Evolutionary conservation across 2,797 vertebrate species (phyloP), one percentile per base, ranked within the genome.

Genomic region (Pipistrellus pipistrellus): DNA sequence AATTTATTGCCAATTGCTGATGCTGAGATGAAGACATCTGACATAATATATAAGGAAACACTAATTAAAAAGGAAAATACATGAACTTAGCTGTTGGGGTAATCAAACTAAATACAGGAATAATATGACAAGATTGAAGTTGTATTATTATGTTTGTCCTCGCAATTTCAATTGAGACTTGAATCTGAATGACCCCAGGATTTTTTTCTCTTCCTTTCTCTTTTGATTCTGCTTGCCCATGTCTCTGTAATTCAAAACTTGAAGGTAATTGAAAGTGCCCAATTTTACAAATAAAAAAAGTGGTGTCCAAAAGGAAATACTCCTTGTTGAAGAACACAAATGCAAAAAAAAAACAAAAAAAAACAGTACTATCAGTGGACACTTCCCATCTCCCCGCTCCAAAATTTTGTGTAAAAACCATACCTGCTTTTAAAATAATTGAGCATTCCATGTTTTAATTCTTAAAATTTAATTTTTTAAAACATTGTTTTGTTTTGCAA

Each of bases 401-500:
- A 41, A 83, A 71, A 68, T 77, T 18, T 48, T 89, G 12, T 6
- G n/a, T 64, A 78, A 68, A 86, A 69, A n/a, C 30, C 12, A 59
- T 55, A 48, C 21, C 27, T 68, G 13, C 21, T 55, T 95, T 85
- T 83, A 76, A 95, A 85, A 55, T 77, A 72, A 92, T 88, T 51
- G 11, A 88, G 8, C 18, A 83, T 20, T 41, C 8, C 21, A 38
- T 27, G 6, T 87, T 86, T 91, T 73, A 35, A 66, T 10, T 51
- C 38, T 25, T 30, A 35, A 38, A 41, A 12, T 41, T 27, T 85
- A 64, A 25, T n/a, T 44, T 44, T 88, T 44, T 48, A 18, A 76
- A 17, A 85, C 38, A 75, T 71, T 84, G 6, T 8, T 64, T 78
- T 53, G 3, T 18, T 4, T 84, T 94, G 64, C 41, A 81, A 91